These are phyloP conservation scores for Orthonyx spaldingii DNA, from an alignment of 2,113 vertebrate species.

Conservation along the genomic window DNA sequence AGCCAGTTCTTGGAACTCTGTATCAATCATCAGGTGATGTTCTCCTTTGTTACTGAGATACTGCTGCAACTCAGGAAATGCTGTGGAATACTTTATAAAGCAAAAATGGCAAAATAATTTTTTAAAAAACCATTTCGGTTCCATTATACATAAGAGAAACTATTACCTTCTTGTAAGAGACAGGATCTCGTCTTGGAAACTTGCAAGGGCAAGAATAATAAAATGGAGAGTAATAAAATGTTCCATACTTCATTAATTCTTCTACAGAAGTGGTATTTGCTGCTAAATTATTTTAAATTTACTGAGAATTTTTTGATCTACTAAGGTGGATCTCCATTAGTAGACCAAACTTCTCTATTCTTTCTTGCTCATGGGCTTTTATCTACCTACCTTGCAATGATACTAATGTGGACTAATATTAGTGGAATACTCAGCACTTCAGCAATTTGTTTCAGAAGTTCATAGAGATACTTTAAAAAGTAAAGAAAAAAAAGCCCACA, in stretches of 20 bases:
- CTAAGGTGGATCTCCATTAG: background rate
- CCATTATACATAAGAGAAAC: background rate
- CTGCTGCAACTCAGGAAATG: background rate
- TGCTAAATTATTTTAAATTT: background rate
- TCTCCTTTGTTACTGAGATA: background rate
- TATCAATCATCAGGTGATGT: background rate
- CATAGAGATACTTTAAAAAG: background rate
- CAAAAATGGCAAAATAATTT: background rate
- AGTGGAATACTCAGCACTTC: background rate
- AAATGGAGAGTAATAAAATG: background rate
- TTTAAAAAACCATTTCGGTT: background rate
- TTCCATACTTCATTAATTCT: background rate
- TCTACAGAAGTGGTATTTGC: background rate
- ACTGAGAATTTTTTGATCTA: background rate
- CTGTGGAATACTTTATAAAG: background rate
- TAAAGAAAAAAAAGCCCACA: rapidly evolving
- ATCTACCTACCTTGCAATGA: background rate
- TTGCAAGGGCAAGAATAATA: background rate
- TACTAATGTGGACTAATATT: background rate
- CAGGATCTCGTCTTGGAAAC: background rate
- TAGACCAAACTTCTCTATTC: background rate
- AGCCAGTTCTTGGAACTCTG: background rate
- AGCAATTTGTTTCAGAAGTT: background rate
- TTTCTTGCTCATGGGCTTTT: background rate
- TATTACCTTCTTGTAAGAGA: background rate